These are phyloP conservation scores for Acipenser ruthenus DNA, from an alignment of 2,797 vertebrate genomes.

Conservation along the genomic window DNA sequence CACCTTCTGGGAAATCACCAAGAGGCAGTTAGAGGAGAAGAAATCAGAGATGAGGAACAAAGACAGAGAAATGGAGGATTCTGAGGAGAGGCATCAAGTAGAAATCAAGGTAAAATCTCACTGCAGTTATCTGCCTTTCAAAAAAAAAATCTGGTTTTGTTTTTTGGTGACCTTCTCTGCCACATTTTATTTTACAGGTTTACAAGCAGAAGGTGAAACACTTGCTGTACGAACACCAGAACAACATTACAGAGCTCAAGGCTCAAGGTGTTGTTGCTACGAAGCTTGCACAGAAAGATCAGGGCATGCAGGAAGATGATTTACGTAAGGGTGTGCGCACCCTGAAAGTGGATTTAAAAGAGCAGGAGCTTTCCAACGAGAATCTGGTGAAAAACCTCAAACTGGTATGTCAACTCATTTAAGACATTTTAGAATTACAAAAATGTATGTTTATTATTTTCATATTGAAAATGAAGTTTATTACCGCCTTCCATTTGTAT, in stretches of 20 bases:
- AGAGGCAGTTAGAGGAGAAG: slow-evolving; percentile 66
- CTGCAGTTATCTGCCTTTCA: not conserved
- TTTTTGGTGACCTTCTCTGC: not conserved
- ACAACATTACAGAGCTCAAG: slow-evolving; percentile 70
- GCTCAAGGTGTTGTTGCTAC: slow-evolving; percentile 44
- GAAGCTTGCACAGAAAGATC: slow-evolving; percentile 62
- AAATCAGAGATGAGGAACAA: slow-evolving; percentile 64
- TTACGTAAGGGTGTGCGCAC: slow-evolving; percentile 48
- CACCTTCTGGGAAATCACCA: slow-evolving; percentile 68
- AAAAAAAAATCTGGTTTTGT: not conserved
- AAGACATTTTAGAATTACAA: not conserved
- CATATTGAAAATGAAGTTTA: not conserved
- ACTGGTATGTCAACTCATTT: slow-evolving; percentile 56
- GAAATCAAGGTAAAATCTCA: slow-evolving; percentile 76
- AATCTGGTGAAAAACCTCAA: slow-evolving; percentile 58
- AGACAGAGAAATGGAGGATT: slow-evolving; percentile 76
- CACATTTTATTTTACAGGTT: slow-evolving; percentile 52
- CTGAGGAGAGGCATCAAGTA: slow-evolving; percentile 71
- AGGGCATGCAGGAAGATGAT: slow-evolving; percentile 54
- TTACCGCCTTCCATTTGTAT: not conserved
- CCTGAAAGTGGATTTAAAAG: slow-evolving; percentile 59
- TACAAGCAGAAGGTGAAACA: slow-evolving; percentile 96
- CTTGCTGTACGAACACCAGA: slow-evolving; percentile 83
- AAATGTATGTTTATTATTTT: not conserved
- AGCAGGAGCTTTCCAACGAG: slow-evolving; percentile 64